Base-by-base conservation (phyloP, 2,888 invertebrate species). In the Leucophenga maculata region DNA sequence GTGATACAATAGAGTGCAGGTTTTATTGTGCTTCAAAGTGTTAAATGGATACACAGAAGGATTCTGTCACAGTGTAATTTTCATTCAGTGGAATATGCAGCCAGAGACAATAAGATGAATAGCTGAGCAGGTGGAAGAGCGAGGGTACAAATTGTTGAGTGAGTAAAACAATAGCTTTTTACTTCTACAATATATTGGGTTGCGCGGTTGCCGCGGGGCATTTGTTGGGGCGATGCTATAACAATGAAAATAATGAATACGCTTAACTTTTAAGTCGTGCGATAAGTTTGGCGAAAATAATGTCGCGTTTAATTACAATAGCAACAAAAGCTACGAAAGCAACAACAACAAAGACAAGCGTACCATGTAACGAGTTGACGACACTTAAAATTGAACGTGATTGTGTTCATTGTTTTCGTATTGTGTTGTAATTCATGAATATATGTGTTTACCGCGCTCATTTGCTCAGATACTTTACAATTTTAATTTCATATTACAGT, bases 241-340 rank as follows among this genome's bases (percentile, higher is more conserved):
- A 80, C 79, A 79, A 81, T 81, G 80, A 74, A 79, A 77, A 78
- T 79, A 80, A 81, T 81, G 78, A 81, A 80, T 80, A 76, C 80
- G 81, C 80, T 80, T 81, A 80, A 80, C 80, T 80, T 79, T 81
- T 81, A 81, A 80, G 79, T 80, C 79, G 78, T 76, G 81, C 78
- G 78, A 79, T 80, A 80, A 79, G 74, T 79, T 81, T 71, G 66
- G 66, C 72, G 67, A 72, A 72, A 79, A 80, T 80, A 80, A 80
- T 80, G 79, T 78, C 73, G 80, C 79, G 78, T 79, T 79, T 79
- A 80, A 80, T 81, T 76, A 67, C 67, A 16, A 44, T 26, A 32
- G 77, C 70, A 39, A n/a, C 48, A 44, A 18, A 50, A 64, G 76
- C 79, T 73, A 73, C 79, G 77, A 75, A 74, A 78, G n/a, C n/a